Base-by-base conservation (phyloP, 2,888 invertebrate species). In the Hedychridium roseum region DNA sequence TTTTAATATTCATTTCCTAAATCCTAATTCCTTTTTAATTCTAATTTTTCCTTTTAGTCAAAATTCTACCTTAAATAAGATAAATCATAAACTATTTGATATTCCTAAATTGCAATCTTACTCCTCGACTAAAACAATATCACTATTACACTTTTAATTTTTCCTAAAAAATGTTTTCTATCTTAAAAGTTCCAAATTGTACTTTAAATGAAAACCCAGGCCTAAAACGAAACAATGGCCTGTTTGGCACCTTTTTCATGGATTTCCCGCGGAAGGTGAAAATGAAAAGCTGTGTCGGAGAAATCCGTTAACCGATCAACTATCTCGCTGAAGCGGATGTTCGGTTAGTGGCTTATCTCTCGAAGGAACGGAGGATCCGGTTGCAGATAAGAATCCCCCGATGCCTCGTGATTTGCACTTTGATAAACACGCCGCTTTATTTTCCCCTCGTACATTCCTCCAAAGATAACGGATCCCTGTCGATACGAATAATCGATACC, bases 381-480 rank as follows among this genome's bases (percentile, higher is more conserved):
- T 56, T 57, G 27, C 41, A 35, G 57, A 54, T 59, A 60, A 61
- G 52, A 43, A 40, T 45, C 39, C 38, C 47, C 43, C 40, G 51
- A 57, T 60, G 46, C 27, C 42, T 34, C 36, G 27, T 50, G 53
- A 48, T 63, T 62, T 66, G 47, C 60, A 56, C 50, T 47, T 31
- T 54, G 64, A 68, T 68, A 66, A 66, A 56, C 44, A 11, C 11
- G 34, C n/a, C n/a, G n/a, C n/a, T n/a, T n/a, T n/a, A n/a, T n/a
- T n/a, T n/a, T n/a, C n/a, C n/a, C n/a, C n/a, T n/a, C n/a, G n/a
- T n/a, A n/a, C n/a, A n/a, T n/a, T n/a, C n/a, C n/a, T n/a, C n/a
- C n/a, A n/a, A n/a, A n/a, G n/a, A n/a, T n/a, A n/a, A n/a, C n/a
- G n/a, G n/a, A n/a, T n/a, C n/a, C n/a, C n/a, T n/a, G n/a, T n/a